Evolutionary conservation across 2,113 vertebrate genomes (phyloP).

Genomic region (Progne subis): DNA sequence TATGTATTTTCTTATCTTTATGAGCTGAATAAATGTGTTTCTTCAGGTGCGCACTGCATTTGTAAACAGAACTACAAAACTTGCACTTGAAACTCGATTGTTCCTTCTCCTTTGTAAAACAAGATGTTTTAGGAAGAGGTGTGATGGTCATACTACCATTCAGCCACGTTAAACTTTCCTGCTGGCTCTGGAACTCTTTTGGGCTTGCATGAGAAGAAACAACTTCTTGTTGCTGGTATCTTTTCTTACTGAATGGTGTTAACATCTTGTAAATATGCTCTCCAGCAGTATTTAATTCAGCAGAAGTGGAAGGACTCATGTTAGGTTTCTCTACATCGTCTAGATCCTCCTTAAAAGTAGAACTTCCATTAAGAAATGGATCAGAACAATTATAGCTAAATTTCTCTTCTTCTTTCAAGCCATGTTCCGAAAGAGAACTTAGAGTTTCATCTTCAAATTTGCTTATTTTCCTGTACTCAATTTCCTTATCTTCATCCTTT

Average conservation of each 20-base stretch:
- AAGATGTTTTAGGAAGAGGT: neutral
- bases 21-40: conserved; percentile 45
- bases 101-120: neutral
- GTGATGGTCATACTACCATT: neutral
- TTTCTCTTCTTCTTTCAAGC: neutral
- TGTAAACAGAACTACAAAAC: conserved; percentile 29
- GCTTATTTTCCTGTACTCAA: neutral
- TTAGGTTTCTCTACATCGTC: neutral
- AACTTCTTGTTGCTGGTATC: neutral
- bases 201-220: neutral
- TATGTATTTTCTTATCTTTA: conserved; percentile 44
- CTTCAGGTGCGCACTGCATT: neutral
- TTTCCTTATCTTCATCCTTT: neutral
- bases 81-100: conserved; percentile 16
- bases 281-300: neutral
- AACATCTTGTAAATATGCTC: neutral
- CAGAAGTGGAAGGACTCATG: neutral
- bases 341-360: neutral
- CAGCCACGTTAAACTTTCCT: neutral
- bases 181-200: neutral
- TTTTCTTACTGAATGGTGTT: neutral
- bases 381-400: neutral
- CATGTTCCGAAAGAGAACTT: neutral
- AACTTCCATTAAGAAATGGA: neutral
- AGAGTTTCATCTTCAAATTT: neutral